Conservation (phyloP, 2,797 vertebrate species). For the Acipenser transmontanus region DNA sequence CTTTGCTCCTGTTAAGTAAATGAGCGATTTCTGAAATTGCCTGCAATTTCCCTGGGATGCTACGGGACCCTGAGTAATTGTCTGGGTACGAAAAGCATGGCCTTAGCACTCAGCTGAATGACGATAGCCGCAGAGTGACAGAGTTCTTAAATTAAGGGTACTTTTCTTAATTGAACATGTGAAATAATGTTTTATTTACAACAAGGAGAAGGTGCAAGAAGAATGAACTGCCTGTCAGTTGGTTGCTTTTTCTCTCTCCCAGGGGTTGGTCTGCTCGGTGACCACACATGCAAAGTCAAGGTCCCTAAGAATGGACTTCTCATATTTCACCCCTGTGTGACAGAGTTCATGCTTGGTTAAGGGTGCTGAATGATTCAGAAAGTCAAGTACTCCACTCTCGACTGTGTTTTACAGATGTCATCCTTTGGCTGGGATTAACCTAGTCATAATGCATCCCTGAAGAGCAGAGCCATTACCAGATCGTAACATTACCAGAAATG, state of each 20-base stretch:
- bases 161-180: conserved; percentile 77
- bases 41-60: conserved; percentile 58
- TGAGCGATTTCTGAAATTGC: conserved; percentile 65
- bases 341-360: conserved; percentile 10
- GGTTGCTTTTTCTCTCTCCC: conserved; percentile 14
- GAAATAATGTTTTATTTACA: conserved; percentile 77
- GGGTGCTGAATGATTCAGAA: no score
- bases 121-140: conserved; percentile 58
- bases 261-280: conserved; percentile 32
- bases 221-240: conserved; percentile 48
- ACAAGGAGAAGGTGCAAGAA: conserved; percentile 60
- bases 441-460: no score
- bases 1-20: conserved; percentile 67
- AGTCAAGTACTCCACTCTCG: no score
- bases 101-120: conserved; percentile 49
- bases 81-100: conserved; percentile 50
- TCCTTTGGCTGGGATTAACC: no score
- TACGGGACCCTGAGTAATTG: conserved; percentile 61
- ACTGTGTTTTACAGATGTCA: no score
- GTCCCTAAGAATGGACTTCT: conserved; percentile 31
- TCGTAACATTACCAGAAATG: no score
- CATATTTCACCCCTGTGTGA: conserved; percentile 4
- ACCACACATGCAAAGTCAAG: conserved; percentile 33
- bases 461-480: no score
- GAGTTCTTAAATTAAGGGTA: conserved; percentile 72